phyloP scores from a whole-genome alignment of 2,113 vertebrate genomes.

The Mystacornis crossleyi region DNA sequence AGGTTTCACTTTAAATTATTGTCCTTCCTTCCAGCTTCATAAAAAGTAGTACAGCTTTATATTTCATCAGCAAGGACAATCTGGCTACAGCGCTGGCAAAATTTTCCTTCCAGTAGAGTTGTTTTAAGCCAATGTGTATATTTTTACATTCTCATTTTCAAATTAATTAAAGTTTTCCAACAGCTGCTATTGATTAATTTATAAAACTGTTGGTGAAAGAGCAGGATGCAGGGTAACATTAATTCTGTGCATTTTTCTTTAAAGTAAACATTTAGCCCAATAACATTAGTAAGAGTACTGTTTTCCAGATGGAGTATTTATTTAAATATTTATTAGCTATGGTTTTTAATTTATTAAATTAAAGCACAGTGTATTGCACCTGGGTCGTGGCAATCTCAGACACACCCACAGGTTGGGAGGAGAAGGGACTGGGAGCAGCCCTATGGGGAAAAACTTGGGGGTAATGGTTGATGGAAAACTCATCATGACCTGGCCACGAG shows the following conservation, averaged over 20 bases:
- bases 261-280: neutral
- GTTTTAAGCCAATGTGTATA: neutral
- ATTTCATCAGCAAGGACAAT: neutral
- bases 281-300: neutral
- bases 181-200: neutral
- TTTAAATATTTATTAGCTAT: neutral
- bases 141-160: neutral
- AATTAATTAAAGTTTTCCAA: neutral
- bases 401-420: accelerated
- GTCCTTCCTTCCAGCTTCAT: neutral
- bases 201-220: neutral
- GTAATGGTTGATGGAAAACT: neutral
- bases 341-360: neutral
- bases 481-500: accelerated
- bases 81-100: neutral
- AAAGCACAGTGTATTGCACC: neutral
- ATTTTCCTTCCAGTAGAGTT: neutral
- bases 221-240: neutral
- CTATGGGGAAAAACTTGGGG: neutral
- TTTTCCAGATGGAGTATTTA: neutral
- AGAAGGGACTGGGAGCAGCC: neutral
- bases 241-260: neutral
- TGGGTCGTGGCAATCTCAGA: neutral
- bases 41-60: neutral
- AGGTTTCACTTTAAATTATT: neutral